Percentiles rank a stretch among this genome's conserved stretches.
Conservation (phyloP, 1,140 invertebrate species). For the Caerostris darwini region DNA sequence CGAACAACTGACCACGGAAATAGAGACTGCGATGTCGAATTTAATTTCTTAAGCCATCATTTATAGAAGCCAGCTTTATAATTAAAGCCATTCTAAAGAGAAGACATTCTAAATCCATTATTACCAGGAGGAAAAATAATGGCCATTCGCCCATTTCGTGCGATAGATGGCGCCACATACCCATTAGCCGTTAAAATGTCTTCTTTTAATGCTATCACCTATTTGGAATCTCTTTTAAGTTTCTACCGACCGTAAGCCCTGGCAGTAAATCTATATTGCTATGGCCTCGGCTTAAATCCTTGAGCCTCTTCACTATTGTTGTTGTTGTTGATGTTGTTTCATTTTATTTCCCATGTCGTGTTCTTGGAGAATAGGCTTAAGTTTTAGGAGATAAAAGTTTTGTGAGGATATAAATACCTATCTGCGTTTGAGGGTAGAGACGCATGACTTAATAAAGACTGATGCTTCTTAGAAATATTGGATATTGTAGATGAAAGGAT, state of each 20-base stretch:
- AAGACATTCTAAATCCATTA: not conserved
- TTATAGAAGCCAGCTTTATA: not conserved
- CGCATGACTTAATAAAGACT: not conserved
- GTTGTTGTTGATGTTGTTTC: not conserved
- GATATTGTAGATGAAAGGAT: not conserved
- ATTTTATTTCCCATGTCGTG: not conserved
- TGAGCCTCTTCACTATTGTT: not conserved
- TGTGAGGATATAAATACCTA: not conserved
- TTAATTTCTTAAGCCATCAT: constrained; percentile 20
- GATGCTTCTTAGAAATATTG: not conserved
- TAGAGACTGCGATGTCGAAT: not conserved
- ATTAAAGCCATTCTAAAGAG: not conserved
- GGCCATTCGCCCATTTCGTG: not conserved
- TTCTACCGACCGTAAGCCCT: constrained; percentile 2
- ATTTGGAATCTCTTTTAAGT: constrained; percentile 50
- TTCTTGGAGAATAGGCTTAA: constrained; percentile 24
- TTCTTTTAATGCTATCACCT: not conserved
- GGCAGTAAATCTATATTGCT: constrained; percentile 45
- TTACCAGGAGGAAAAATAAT: not conserved
- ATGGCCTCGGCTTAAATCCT: constrained; percentile 31
- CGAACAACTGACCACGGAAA: not conserved
- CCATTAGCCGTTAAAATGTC: not conserved
- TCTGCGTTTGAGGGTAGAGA: not conserved
- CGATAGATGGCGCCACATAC: not conserved
- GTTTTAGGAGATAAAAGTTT: constrained; percentile 14